Conservation (phyloP, 2,113 vertebrate species). For the Gallinago jamesoni region DNA sequence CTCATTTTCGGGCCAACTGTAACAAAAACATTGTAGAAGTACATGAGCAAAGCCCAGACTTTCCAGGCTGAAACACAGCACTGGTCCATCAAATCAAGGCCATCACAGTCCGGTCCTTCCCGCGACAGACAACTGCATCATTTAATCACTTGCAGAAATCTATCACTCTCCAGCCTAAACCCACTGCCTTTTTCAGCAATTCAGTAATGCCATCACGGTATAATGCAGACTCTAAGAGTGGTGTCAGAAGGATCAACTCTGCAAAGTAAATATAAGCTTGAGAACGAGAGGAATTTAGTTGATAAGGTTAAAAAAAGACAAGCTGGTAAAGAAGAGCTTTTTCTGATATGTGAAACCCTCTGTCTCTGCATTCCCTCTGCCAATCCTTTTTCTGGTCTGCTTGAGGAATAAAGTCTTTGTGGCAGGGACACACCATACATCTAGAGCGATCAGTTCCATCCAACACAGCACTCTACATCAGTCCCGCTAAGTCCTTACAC, state of each 20-base stretch:
- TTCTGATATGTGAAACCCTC: not conserved
- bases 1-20: slow-evolving; percentile 2
- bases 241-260: not conserved
- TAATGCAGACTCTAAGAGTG: not conserved
- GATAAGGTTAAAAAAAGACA: not conserved
- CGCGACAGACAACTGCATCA: not conserved
- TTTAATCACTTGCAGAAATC: not conserved
- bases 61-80: slow-evolving; percentile 1
- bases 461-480: fast-evolving
- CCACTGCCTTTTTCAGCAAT: not conserved
- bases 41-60: slow-evolving; percentile 33
- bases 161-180: not conserved
- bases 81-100: not conserved
- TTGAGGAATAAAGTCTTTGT: not conserved
- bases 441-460: not conserved
- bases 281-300: not conserved
- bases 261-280: not conserved
- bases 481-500: not conserved
- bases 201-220: not conserved
- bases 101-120: not conserved
- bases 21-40: slow-evolving; percentile 43
- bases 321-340: not conserved
- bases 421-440: not conserved
- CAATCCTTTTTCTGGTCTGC: not conserved
- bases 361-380: not conserved